A percentile compares a stretch with the other conserved stretches of the same genome.
Evolutionary conservation across 2,797 vertebrate species (phyloP).

Genomic region (Remorina albescens): DNA sequence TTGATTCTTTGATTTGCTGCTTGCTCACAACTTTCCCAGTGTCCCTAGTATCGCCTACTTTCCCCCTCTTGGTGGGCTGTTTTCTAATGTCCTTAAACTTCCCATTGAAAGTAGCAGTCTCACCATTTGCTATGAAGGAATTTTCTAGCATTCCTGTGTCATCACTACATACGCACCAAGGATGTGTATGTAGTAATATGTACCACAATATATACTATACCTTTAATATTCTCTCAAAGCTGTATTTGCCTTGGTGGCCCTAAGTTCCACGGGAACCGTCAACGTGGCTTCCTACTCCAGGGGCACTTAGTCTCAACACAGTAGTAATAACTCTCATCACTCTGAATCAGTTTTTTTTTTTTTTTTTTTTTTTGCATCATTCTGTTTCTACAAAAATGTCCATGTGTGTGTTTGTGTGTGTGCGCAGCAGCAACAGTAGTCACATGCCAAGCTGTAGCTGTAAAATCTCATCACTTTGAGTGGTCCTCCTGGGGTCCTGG

Average conservation of each 20-base stretch:
- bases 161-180: neutral
- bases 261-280: constrained; percentile 71
- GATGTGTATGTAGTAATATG: neutral
- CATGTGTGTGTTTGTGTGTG: no score
- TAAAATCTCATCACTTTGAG: constrained; percentile 83
- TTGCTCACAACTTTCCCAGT: constrained; percentile 62
- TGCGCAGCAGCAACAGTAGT: constrained; percentile 71
- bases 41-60: constrained; percentile 48
- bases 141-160: constrained; percentile 13
- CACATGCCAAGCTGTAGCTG: constrained; percentile 73
- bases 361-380: constrained; percentile 66
- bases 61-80: constrained; percentile 31
- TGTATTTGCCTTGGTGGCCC: constrained; percentile 63
- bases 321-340: constrained; percentile 84
- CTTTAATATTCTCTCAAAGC: no score
- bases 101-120: constrained; percentile 60
- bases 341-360: constrained; percentile 66
- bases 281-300: constrained; percentile 69
- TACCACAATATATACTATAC: neutral
- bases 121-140: constrained; percentile 45
- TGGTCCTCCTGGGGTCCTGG: constrained; percentile 77
- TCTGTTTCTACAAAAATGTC: constrained; percentile 46
- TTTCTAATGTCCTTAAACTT: constrained; percentile 58
- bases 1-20: constrained; percentile 80
- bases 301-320: constrained; percentile 78